Base-by-base conservation (phyloP, 2,888 invertebrate genomes). In the Cotesia congregata region DNA sequence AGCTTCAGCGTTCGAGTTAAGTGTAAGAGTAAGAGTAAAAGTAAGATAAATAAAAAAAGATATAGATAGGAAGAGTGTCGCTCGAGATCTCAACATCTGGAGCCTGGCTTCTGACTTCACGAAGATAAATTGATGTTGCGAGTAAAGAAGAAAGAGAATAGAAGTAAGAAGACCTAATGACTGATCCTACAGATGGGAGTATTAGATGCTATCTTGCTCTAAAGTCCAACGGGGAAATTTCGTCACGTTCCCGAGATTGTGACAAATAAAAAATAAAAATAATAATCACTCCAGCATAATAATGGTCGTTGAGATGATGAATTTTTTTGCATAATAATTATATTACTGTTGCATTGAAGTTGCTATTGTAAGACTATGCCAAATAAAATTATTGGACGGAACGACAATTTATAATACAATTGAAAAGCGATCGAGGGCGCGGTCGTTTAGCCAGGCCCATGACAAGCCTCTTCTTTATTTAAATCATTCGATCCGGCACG, bases 401-500 rank as follows among this genome's bases (percentile, higher is more conserved):
- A 74, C 38, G 62, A 68, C 20, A 71, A 71, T 76, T 50, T 67
- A 9, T 41, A 73, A 77, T 77, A 73, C 77, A 77, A 77, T 77
- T 72, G 73, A 73, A 77, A 38, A 15, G 68, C 77, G 77, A 71
- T 77, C 71, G 79, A 72, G 79, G 84, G 84, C 81, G 82, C 81
- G 83, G 83, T 83, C 74, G 69, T 72, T 69, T 81, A 77, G 83
- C 83, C 84, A 80, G 75, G 77, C 65, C 73, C 69, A 76, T 73
- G 75, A 73, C 73, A 73, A 70, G 60, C 69, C 68, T 73, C 67
- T 78, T 84, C 83, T 85, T 84, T 83, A 85, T 86, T 86, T 84
- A 85, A 85, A 85, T 84, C 82, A 83, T 84, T 85, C 83, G 79
- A 86, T 84, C 82, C 80, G 83, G 82, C 83, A 82, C 80, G 83